These are phyloP conservation scores for Drosophila gunungcola DNA, from an alignment of 1,140 invertebrate genomes.

Conservation along the genomic window DNA sequence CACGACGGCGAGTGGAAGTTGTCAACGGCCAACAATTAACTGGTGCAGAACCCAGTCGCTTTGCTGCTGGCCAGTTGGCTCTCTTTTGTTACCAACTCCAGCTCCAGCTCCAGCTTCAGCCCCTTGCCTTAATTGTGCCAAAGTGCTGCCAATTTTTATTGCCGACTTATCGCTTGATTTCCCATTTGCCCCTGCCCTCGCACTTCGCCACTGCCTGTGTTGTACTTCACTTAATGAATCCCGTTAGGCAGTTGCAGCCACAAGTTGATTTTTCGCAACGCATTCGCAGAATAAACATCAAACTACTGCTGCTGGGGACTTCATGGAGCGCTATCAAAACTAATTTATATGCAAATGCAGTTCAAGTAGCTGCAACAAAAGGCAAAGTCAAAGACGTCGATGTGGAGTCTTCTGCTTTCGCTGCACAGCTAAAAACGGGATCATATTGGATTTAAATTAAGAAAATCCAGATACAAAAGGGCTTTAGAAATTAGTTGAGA, in stretches of 20 bases:
- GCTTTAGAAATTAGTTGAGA: no score
- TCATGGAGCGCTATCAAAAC: constrained; percentile 70
- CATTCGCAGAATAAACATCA: constrained; percentile 78
- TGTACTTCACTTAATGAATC: constrained; percentile 80
- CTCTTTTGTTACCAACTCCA: constrained; percentile 64
- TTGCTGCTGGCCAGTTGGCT: constrained; percentile 31
- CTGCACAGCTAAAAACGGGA: constrained; percentile 21
- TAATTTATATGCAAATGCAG: constrained; percentile 83
- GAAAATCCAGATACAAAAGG: no score
- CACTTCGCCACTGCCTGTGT: constrained; percentile 10
- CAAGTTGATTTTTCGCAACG: constrained; percentile 67
- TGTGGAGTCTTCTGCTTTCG: constrained; percentile 24
- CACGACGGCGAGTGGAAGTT: constrained; percentile 58
- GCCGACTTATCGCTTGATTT: constrained; percentile 78
- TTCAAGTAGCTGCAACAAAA: constrained; percentile 77
- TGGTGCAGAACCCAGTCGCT: constrained; percentile 53
- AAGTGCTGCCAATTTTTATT: constrained; percentile 82
- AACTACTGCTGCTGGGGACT: constrained; percentile 46
- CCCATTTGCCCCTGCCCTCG: constrained; percentile 18
- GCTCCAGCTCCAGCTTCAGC: constrained; percentile 59
- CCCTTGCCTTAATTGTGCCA: constrained; percentile 68
- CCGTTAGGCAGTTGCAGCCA: constrained; percentile 61
- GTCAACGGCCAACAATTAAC: constrained; percentile 81
- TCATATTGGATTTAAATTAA: background rate
- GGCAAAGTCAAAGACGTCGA: constrained; percentile 50